Conservation (phyloP, 2,797 vertebrate species). For the Falco columbarius region DNA sequence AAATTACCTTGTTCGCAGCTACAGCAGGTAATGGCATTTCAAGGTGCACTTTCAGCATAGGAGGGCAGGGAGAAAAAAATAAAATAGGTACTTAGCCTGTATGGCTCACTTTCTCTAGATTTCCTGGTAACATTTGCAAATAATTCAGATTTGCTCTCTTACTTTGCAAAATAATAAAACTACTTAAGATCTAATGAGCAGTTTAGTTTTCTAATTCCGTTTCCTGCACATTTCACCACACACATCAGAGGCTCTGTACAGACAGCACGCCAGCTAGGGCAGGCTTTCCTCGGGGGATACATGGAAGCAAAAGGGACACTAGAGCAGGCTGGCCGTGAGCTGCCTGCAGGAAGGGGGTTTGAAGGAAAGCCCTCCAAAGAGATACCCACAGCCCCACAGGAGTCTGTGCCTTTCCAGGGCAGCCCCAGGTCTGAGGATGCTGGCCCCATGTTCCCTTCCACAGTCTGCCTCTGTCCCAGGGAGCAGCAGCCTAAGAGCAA, state of each 20-base stretch:
- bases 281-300: neutral
- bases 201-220: neutral
- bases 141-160: neutral
- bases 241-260: neutral
- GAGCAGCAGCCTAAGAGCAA: neutral
- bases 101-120: constrained; percentile 1
- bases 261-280: neutral
- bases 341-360: neutral
- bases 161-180: neutral
- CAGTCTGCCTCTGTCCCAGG: neutral
- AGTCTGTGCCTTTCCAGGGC: neutral
- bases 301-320: neutral
- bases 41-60: constrained; percentile 32
- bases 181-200: neutral
- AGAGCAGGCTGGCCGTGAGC: neutral
- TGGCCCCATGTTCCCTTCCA: rapidly evolving
- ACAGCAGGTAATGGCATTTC: constrained; percentile 70
- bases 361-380: neutral
- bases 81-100: neutral
- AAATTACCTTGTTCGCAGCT: constrained; percentile 75
- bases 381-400: rapidly evolving
- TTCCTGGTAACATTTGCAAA: neutral
- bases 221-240: neutral
- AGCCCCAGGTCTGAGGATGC: neutral
- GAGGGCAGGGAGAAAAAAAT: neutral